Base-by-base conservation (phyloP, 1,140 invertebrate species). In the Drosophila tani region DNA sequence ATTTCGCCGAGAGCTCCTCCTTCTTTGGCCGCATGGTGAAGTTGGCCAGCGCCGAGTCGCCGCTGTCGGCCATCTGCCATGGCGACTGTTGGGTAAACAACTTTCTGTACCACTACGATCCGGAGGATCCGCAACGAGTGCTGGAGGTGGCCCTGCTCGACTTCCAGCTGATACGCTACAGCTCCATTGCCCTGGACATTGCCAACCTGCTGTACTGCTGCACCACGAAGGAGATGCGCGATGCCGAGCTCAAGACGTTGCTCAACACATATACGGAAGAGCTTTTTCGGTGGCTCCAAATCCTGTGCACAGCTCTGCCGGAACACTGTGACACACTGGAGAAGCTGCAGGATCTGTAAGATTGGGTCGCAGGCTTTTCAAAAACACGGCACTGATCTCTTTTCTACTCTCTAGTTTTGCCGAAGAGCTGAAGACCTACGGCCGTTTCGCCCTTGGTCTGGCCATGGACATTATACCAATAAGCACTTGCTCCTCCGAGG, bases 41-140 rank as follows among this genome's bases (percentile, higher is more conserved):
- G 29, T 80, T 96, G 60, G 95, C 95, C 2, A 93, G 94, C 2
- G 93, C 94, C 0, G 93, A 94, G 70, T 95, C 95, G 19, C 94
- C 95, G 0, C 87, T 96, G 19, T 95, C 95, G 0, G 95, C 96
- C 5, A 95, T 96, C 62, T 95, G 95, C 64, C 96, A 96, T 73
- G 96, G 96, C 0, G 96, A 96, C 68, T 96, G 95, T 82, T 96
- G 96, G 96, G 96, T 95, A 0, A 96, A 96, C 74, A 96, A 96
- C 90, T 94, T 96, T 73, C 80, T 96, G 2, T 96, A 96, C 80
- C 93, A 94, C 51, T 95, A 95, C 68, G 93, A 94, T 40, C 73
- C 74, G 9, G 66, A 81, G 41, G 82, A 79, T 67, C 60, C 64
- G 5, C 68, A 79, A 15, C 73, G 58, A 1, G 87, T 93, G 14